Percentiles rank a stretch among this genome's conserved stretches.
phyloP scores from a whole-genome alignment of 2,888 invertebrate genomes.

The Sycophila texana region DNA sequence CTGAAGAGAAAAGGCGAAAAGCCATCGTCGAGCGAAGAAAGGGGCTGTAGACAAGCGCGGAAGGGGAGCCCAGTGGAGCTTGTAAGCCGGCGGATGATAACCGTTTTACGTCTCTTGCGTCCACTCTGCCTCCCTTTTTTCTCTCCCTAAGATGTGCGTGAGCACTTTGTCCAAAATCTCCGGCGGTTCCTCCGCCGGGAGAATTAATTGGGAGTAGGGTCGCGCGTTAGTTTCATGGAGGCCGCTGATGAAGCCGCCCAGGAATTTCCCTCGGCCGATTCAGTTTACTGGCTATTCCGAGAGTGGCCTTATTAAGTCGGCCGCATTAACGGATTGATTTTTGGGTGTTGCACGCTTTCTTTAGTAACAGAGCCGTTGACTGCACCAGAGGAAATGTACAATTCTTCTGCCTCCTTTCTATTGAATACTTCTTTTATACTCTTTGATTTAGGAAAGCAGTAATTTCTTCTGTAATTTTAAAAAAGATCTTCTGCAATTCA shows the following conservation, averaged over 20 bases:
- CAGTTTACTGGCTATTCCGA: conserved; percentile 6
- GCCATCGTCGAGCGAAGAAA: conserved; percentile 14
- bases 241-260: conserved; percentile 13
- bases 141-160: neutral
- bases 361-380: conserved; percentile 18
- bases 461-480: conserved; percentile 43
- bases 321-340: conserved; percentile 49
- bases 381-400: neutral
- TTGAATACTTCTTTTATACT: neutral
- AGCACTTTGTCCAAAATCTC: neutral
- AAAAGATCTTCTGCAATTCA: too few species aligned
- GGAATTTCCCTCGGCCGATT: neutral
- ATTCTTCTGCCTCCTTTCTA: too few species aligned
- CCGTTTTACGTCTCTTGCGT: conserved; percentile 66
- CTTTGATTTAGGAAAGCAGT: conserved; percentile 4
- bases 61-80: conserved; percentile 57
- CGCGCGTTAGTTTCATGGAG: conserved; percentile 26
- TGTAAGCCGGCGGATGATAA: conserved; percentile 66
- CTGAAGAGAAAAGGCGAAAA: neutral
- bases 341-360: neutral
- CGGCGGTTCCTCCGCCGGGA: neutral
- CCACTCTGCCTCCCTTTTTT: neutral
- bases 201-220: conserved; percentile 33
- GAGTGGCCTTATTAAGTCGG: conserved; percentile 46
- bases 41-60: conserved; percentile 38